Evolutionary conservation across 2,797 vertebrate species (phyloP), one percentile per base, ranked within the genome.

Genomic region (Capromys pilorides): DNA sequence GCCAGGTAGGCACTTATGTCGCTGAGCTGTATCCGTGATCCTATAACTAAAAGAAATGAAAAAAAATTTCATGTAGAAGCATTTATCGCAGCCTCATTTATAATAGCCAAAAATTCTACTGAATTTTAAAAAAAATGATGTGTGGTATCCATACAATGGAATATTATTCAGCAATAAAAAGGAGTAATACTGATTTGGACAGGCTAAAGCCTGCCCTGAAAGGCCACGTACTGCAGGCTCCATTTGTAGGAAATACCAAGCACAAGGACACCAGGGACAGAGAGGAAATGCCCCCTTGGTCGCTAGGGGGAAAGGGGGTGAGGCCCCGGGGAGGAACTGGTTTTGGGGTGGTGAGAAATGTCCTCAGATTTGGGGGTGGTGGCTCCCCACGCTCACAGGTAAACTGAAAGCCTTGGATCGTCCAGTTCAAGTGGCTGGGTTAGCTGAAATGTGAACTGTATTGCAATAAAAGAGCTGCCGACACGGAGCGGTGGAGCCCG

Each of bases 81-180:
- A 57, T 54, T 71, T 57, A 51, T 3, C n/a, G 41, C 57, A 33
- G 12, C 31, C 36, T 8, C 33, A 41, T 6, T 67, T 71, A 10
- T 36, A 31, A 73, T 2, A 86, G 54, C 33, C 22, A 14, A 57
- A 85, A 39, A 51, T 11, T 5, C n/a, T n/a, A n/a, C n/a, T n/a
- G n/a, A n/a, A n/a, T n/a, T n/a, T n/a, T n/a, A n/a, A 18, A 41
- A 24, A 7, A 61, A 16, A 39, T 22, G 10, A 33, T 18, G 28
- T 0, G 18, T 1, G 28, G 6, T 5, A 24, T 12, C 21, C 41
- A 13, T 0, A 0, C 4, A 2, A 13, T 0, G 61, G 69, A 59
- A 12, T 33, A 14, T 62, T 18, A 28, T 1, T 61, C 57, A 79
- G 6, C 41, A 75, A 86, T n/a, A 6, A 36, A 80, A 78, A 22